Evolutionary conservation across 2,888 invertebrate species (phyloP).

Genomic region (Agrotis segetum): DNA sequence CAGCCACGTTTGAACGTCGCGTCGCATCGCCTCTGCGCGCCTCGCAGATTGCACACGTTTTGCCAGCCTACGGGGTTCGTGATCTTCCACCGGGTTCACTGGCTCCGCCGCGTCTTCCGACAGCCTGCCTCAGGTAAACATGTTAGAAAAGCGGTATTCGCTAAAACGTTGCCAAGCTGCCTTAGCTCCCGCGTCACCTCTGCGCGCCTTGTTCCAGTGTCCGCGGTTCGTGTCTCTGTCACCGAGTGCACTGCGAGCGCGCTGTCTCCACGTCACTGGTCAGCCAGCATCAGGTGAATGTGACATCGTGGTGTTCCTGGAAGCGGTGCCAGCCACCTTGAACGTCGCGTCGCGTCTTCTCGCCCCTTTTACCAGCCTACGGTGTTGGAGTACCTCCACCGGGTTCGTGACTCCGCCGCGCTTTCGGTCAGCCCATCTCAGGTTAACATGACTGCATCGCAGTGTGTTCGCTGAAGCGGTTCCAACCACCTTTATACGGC

Average conservation of each 20-base stretch:
- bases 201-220: neutral
- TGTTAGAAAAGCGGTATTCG: neutral
- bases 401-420: neutral
- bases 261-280: constrained; percentile 8
- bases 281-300: neutral
- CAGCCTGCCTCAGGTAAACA: too few relatives aligned
- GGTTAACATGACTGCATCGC: neutral
- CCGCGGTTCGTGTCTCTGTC: neutral
- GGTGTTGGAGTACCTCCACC: neutral
- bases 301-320: neutral
- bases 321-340: neutral
- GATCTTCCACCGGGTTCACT: neutral
- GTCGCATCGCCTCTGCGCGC: neutral
- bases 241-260: constrained; percentile 5
- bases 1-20: neutral
- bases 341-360: too few relatives aligned
- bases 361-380: neutral
- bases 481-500: neutral
- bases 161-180: neutral
- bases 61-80: neutral
- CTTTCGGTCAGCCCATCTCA: neutral
- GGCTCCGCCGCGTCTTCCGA: neutral
- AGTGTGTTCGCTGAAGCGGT: neutral
- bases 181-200: neutral
- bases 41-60: neutral